Evolutionary conservation across 1,140 invertebrate genomes (phyloP).

Genomic region (Drosophila azteca): DNA sequence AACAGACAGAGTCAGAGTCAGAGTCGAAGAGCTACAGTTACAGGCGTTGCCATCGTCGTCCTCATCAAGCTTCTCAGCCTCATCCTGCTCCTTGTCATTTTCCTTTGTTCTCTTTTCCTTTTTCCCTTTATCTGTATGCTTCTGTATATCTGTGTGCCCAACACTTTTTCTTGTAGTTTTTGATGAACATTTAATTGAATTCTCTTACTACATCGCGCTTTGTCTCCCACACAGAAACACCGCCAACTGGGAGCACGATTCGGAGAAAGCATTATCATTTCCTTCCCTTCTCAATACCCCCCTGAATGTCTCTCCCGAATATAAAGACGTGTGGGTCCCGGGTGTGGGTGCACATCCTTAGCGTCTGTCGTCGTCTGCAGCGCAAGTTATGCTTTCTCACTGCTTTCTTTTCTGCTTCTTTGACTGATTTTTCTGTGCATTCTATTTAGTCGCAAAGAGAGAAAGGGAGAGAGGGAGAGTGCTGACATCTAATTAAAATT

Average conservation of each 20-base stretch:
- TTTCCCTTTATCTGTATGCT: constrained; percentile 24
- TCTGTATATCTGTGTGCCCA: constrained; percentile 32
- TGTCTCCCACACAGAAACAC: constrained; percentile 50
- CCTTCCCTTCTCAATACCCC: too few species aligned
- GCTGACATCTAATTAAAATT: constrained; percentile 71
- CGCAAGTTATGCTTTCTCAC: constrained; percentile 49
- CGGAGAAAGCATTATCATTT: constrained; percentile 6
- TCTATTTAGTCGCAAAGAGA: not conserved
- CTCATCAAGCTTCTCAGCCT: constrained; percentile 32
- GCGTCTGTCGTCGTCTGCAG: not conserved
- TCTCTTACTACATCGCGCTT: constrained; percentile 55
- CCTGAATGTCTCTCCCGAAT: not conserved
- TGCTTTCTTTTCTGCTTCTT: too few species aligned
- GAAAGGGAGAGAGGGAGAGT: not conserved
- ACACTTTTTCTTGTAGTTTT: constrained; percentile 77
- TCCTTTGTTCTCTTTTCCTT: constrained; percentile 24
- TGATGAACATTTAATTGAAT: constrained; percentile 82
- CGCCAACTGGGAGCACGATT: constrained; percentile 6
- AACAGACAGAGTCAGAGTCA: constrained; percentile 11
- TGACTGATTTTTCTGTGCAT: too few species aligned
- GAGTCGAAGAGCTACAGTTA: constrained; percentile 43
- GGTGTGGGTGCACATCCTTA: too few species aligned
- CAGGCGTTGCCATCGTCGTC: constrained; percentile 31
- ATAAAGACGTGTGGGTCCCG: not conserved
- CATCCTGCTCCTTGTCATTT: constrained; percentile 46